Base-by-base conservation (phyloP, 2,797 vertebrate genomes). In the Rhynchotus rufescens region DNA sequence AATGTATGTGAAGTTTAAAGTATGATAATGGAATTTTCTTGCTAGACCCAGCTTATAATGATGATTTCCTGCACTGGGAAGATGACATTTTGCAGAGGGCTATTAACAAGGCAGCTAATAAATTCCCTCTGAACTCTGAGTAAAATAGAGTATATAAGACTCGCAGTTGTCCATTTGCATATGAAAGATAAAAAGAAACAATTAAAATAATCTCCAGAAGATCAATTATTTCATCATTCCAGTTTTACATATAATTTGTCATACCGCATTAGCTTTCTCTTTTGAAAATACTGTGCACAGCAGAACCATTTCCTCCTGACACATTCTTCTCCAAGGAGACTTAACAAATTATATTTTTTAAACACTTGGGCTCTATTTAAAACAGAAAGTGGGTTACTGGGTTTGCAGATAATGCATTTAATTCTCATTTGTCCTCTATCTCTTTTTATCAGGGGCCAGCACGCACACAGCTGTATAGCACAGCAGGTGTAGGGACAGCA, bases 321-420 rank as follows among this genome's bases (percentile, higher is more conserved):
- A 7, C 23, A 60, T 62, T 36, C 26, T 84, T 82, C 69, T 80
- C 51, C 1, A 2, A 93, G 62, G 17, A 3, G 1, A 75, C 68
- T 23, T 57, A 88, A 75, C 7, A 80, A 92, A 88, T 10, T 64
- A 17, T 59, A 7, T 66, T 47, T 84, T 86, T 93, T 54, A 86
- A 88, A 92, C 17, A 38, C 13, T 92, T 92, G n/a, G 74, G 9
- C 16, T 89, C 66, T 78, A 45, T 72, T 90, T 84, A 65, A 86
- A 93, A 75, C 28, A 83, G 69, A 73, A 95, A 89, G 45, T 91
- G 61, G 88, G 81, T 95, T 84, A 94, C 47, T 73, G 65, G 79
- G 84, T 60, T 94, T 91, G 32, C 59, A 95, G 73, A 90, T 78
- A 82, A 90, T 76, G 81, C 74, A 71, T 81, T 69, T 84, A 34